Evolutionary conservation across 30 jellyfish, hydroid and myxozoan species (phyloP), one percentile per base, ranked within the genome.

Genomic region (Sanderia malayensis): DNA sequence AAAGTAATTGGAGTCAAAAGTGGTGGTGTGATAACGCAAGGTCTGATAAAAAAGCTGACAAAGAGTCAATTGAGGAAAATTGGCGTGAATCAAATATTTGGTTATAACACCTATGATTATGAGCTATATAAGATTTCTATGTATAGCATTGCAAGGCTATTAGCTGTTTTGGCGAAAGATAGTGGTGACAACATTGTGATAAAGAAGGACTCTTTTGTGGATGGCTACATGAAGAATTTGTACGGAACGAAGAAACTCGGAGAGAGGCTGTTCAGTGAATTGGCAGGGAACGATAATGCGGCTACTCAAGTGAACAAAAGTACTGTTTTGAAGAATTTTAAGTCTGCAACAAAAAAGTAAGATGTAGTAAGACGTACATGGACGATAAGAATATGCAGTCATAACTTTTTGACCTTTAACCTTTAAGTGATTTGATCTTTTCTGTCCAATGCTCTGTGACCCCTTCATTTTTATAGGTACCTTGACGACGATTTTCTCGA

Each of bases 31-130:
- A 80, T 80, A 11, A 68, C 93, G 30, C 68, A 61, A n/a, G 58
- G 30, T 25, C 85, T 61, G 23, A 63, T 85, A 8, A 29, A 32
- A 75, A 46, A 61, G 58, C 45, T 85, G 81, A 67, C 70, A n/a
- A 75, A 80, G 76, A 47, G 74, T 27, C 91, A 85, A 24, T 25
- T 85, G 17, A 87, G 95, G 46, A 80, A 80, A 64, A 18, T 75
- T 11, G 81, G 71, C 37, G 74, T 31, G 27, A 79, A 71, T 10
- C 85, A 82, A 4, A 0, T 74, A 13, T 73, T 71, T 27, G 28
- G 91, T 0, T 71, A 86, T 1, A 76, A 70, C 25, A 9, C 80
- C 31, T 85, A 85, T 28, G 86, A 85, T 22, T 81, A 85, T 70
- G 95, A 85, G 65, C 61, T 21, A 25, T 74, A 49, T 37, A 46